phyloP scores from a whole-genome alignment of 2,888 invertebrate genomes.

The Atherix ibis region DNA sequence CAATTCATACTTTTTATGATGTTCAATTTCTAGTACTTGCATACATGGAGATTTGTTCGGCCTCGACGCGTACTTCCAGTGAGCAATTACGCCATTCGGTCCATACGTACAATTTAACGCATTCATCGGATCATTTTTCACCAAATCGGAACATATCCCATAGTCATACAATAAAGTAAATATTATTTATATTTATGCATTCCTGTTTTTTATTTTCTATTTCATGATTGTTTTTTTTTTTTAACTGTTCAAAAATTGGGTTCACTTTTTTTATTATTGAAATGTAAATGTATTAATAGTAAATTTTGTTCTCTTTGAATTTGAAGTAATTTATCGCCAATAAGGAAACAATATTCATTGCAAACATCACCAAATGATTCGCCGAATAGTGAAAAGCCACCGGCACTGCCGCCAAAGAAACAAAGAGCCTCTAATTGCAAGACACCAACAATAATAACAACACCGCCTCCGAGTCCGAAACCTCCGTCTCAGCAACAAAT shows the following conservation, averaged over 20 bases:
- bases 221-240: neutral
- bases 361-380: slow-evolving; percentile 13
- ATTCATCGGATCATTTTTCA: slow-evolving; percentile 26
- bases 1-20: too few relatives aligned
- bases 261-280: too few relatives aligned
- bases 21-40: slow-evolving; percentile 78
- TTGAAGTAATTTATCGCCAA: slow-evolving; percentile 6
- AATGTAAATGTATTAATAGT: too few relatives aligned
- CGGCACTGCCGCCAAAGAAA: slow-evolving; percentile 45
- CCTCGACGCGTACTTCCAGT: slow-evolving; percentile 51
- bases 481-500: too few relatives aligned
- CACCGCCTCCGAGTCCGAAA: slow-evolving; percentile 34
- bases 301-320: neutral
- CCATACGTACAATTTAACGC: slow-evolving; percentile 50
- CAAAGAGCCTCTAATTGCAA: slow-evolving; percentile 36
- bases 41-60: slow-evolving; percentile 91
- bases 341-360: slow-evolving; percentile 10
- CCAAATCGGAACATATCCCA: slow-evolving; percentile 29
- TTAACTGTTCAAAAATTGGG: too few relatives aligned
- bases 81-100: slow-evolving; percentile 79
- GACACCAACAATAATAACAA: slow-evolving; percentile 31
- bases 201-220: neutral
- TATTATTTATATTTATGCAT: slow-evolving; percentile 5
- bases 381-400: slow-evolving; percentile 32
- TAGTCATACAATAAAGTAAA: slow-evolving; percentile 33